A percentile compares a stretch with the other conserved stretches of the same genome.
These are phyloP conservation scores for Peromyscus aztecus DNA, from an alignment of 2,797 vertebrate species.

Conservation along the genomic window DNA sequence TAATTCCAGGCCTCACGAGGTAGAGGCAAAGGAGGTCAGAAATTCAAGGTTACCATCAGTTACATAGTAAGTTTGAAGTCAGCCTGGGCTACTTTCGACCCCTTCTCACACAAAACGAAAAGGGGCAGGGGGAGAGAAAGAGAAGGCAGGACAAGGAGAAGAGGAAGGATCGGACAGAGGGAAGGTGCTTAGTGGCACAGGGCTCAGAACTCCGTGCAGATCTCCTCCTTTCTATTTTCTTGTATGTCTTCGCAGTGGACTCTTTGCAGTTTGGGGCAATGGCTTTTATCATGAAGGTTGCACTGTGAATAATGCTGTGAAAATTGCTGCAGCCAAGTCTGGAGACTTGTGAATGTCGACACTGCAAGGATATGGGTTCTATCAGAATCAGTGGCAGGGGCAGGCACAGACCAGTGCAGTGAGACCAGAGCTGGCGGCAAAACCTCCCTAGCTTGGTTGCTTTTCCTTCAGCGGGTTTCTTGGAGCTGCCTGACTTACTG, in stretches of 20 bases:
- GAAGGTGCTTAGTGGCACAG: rapidly evolving
- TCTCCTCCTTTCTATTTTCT: not conserved
- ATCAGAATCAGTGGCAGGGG: not conserved
- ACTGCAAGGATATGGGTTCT: not conserved
- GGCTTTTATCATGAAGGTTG: not conserved
- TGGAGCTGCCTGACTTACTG: not conserved
- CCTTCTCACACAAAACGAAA: not conserved
- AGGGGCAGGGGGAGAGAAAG: not conserved
- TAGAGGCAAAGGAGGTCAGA: not conserved
- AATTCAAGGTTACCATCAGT: not conserved
- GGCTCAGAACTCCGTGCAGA: not conserved
- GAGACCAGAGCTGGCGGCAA: rapidly evolving
- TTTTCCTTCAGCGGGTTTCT: rapidly evolving
- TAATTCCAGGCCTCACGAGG: not conserved
- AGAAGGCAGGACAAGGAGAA: not conserved
- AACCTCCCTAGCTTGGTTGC: too few species aligned
- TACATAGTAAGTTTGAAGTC: not conserved
- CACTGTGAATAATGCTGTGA: rapidly evolving
- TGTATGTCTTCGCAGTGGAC: not conserved
- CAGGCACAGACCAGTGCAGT: rapidly evolving
- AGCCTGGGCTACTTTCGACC: not conserved
- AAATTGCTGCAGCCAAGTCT: not conserved
- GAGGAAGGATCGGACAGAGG: too few species aligned
- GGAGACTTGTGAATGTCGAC: not conserved
- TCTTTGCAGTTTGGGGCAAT: not conserved